Percentiles rank a stretch among this genome's conserved stretches.
Evolutionary conservation across 1,140 invertebrate genomes (phyloP).

Genomic region (Bombus superbus): DNA sequence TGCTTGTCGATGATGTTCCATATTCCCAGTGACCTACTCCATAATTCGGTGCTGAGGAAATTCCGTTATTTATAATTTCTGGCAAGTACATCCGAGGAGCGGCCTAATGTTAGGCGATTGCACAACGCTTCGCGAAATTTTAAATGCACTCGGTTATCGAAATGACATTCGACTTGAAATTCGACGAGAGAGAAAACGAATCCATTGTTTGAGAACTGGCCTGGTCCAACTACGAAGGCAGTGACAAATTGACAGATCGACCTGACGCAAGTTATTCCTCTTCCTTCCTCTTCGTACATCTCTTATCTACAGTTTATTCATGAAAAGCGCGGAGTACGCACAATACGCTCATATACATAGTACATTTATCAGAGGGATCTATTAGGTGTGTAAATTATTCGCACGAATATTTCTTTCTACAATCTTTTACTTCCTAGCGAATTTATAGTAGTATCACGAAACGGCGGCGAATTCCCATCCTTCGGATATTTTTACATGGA

Average conservation of each 20-base stretch:
- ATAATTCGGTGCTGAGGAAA: slow-evolving; percentile 71
- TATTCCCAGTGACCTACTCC: slow-evolving; percentile 72
- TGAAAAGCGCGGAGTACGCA: not conserved
- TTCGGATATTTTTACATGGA: too few species aligned
- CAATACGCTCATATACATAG: too few species aligned
- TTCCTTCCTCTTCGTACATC: not conserved
- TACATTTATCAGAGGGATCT: too few species aligned
- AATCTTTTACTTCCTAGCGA: too few species aligned
- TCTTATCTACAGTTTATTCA: not conserved
- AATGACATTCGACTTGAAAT: slow-evolving; percentile 7
- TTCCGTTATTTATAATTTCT: slow-evolving; percentile 82
- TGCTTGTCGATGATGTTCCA: slow-evolving; percentile 67
- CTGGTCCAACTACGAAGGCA: not conserved
- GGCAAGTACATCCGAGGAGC: slow-evolving; percentile 74
- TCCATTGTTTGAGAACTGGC: not conserved
- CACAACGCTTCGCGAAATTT: slow-evolving; percentile 72
- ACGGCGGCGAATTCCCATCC: too few species aligned
- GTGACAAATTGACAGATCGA: not conserved
- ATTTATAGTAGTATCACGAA: too few species aligned
- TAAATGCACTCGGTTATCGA: slow-evolving; percentile 33
- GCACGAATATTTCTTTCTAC: too few species aligned
- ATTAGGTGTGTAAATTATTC: too few species aligned
- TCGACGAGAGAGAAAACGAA: not conserved
- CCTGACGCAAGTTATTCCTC: too few species aligned
- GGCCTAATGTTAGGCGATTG: slow-evolving; percentile 77